Conservation (phyloP, 1,140 invertebrate genomes). For the Contarinia nasturtii region DNA sequence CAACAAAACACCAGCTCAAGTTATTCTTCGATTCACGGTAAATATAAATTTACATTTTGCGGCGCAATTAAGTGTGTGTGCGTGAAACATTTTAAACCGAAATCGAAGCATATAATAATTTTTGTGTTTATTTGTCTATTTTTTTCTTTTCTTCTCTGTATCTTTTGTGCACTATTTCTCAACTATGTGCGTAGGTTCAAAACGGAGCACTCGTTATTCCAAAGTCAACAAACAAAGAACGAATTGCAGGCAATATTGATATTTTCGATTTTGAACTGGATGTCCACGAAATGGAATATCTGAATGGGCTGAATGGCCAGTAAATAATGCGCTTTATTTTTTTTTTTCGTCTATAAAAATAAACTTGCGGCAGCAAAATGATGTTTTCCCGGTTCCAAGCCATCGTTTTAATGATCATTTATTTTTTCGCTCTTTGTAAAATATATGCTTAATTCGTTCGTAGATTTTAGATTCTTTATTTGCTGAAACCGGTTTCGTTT, state of each 20-base stretch:
- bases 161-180: not conserved
- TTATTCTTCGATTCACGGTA: conserved; percentile 33
- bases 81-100: too few relatives aligned
- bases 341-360: too few relatives aligned
- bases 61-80: too few relatives aligned
- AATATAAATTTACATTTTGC: not conserved
- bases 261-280: conserved; percentile 51
- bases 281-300: conserved; percentile 27
- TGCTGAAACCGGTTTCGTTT: not conserved
- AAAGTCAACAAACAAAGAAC: conserved; percentile 45
- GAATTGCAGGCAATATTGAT: conserved; percentile 52
- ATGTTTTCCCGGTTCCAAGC: too few relatives aligned
- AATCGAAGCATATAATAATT: too few relatives aligned
- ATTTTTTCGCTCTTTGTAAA: too few relatives aligned
- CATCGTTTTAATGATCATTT: too few relatives aligned
- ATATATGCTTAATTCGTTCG: not conserved
- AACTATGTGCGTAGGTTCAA: conserved; percentile 31
- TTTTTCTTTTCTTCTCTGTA: too few relatives aligned
- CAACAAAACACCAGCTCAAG: conserved; percentile 44
- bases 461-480: too few relatives aligned
- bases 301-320: too few relatives aligned
- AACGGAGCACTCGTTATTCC: conserved; percentile 46
- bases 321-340: not conserved
- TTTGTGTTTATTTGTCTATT: too few relatives aligned
- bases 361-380: too few relatives aligned